Evolutionary conservation across 2,888 invertebrate species (phyloP), one percentile per base, ranked within the genome.

Genomic region (Nasonia oneida): DNA sequence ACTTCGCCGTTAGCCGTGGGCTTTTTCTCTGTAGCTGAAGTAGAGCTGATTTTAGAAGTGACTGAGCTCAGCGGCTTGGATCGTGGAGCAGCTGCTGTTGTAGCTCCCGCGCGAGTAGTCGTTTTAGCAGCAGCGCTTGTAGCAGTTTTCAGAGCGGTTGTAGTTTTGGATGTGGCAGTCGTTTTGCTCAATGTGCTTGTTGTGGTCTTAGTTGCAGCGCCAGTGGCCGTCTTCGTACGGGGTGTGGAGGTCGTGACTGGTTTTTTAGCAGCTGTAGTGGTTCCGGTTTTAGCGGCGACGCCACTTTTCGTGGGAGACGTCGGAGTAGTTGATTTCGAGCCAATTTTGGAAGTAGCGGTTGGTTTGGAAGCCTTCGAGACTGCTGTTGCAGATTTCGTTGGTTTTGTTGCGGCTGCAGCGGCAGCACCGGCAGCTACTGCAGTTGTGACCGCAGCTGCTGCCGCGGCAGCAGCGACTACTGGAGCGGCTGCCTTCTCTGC

Each of bases 1-100:
- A 92, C 93, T 78, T 95, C 95, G 15, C 95, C 95, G 89, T 95
- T 96, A 2, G 94, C 90, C 12, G 95, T 91, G 0, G 95, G 94
- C 90, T 95, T 95, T 90, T 94, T 95, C 42, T 95, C 95, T 0
- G 90, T 64, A 53, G 90, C 61, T 53, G 89, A 57, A 2, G 89
- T 83, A 86, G 87, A 85, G 14, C 87, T 85, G 57, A 90, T 86
- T 71, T 89, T 88, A 6, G 89, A 75, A 12, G 81, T 53, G n/a
- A 81, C 75, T 57, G 84, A 29, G 64, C 75, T 73, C 37, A 79
- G 14, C 37, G 87, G 39, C 29, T 88, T 90, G 5, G 86, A 75
- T 37, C 88, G 91, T 5, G 87, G 42, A 6, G 86, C 64, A 14
- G 86, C 75, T 75, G 18, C 89, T 81, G 15, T 87, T 3, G 91